Evolutionary conservation across 2,888 invertebrate species (phyloP).

Genomic region (Hypena proboscidalis): DNA sequence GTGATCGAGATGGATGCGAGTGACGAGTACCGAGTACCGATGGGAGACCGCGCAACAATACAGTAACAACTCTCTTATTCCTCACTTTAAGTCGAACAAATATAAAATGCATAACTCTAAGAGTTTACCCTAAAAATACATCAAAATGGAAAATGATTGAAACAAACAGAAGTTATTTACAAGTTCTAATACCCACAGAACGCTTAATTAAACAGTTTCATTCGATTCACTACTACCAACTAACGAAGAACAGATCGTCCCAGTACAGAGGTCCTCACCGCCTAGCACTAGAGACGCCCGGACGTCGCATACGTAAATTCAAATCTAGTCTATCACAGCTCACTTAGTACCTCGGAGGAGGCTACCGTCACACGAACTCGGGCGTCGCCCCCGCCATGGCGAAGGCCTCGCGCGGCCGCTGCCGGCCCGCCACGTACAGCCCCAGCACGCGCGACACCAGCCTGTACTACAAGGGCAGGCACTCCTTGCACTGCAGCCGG

Average conservation of each 20-base stretch:
- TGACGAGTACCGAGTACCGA: conserved; percentile 6
- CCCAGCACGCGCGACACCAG: conserved; percentile 70
- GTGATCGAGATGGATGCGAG: conserved; percentile 23
- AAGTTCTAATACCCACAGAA: conserved; percentile 72
- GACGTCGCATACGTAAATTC: conserved; percentile 68
- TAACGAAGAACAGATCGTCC: conserved; percentile 53
- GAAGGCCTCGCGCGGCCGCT: conserved; percentile 81
- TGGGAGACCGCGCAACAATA: conserved; percentile 58
- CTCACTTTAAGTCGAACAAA: conserved; percentile 70
- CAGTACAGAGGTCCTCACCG: conserved; percentile 64
- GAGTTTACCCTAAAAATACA: conserved; percentile 78
- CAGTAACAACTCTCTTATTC: conserved; percentile 69
- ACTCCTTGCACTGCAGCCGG: conserved; percentile 59
- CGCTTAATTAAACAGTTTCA: conserved; percentile 63
- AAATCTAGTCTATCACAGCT: conserved; percentile 82
- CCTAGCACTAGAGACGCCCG: conserved; percentile 68
- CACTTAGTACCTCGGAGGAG: conserved; percentile 59
- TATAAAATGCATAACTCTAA: conserved; percentile 79
- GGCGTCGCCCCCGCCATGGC: conserved; percentile 61
- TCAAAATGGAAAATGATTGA: conserved; percentile 79
- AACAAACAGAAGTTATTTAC: conserved; percentile 76
- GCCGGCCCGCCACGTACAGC: conserved; percentile 44
- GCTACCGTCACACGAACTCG: conserved; percentile 36
- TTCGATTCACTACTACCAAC: conserved; percentile 60
- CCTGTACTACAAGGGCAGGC: conserved; percentile 78